Evolutionary conservation across 2,797 vertebrate genomes (phyloP).

Genomic region (Bufotes viridis): DNA sequence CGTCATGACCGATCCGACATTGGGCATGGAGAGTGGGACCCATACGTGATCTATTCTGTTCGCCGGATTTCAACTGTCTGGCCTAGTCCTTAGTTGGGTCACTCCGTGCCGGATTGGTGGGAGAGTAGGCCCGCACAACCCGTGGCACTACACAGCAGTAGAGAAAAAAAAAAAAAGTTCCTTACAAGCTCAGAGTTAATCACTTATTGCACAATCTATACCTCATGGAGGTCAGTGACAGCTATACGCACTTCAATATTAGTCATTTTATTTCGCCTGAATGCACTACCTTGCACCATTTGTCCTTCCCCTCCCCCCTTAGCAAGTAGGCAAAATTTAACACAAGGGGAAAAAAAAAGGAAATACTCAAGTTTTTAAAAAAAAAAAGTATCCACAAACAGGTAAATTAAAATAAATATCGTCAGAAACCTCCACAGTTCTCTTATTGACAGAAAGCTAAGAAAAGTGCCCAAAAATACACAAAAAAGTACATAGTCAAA

Average conservation of each 20-base stretch:
- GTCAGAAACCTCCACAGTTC: slow-evolving; percentile 67
- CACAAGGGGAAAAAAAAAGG: slow-evolving; percentile 65
- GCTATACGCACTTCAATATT: slow-evolving; percentile 29
- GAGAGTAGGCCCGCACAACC: too few relatives aligned
- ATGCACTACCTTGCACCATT: slow-evolving; percentile 23
- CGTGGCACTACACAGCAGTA: slow-evolving; percentile 78
- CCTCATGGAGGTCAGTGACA: slow-evolving; percentile 85
- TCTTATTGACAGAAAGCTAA: slow-evolving; percentile 67
- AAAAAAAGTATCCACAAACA: slow-evolving; percentile 69
- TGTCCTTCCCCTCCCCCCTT: background rate
- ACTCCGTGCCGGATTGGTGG: too few relatives aligned
- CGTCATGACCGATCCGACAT: too few relatives aligned
- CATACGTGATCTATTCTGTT: too few relatives aligned
- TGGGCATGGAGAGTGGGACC: too few relatives aligned
- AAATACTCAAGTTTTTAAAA: slow-evolving; percentile 78
- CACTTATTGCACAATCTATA: slow-evolving; percentile 87
- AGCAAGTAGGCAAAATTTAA: slow-evolving; percentile 68
- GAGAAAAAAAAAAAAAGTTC: slow-evolving; percentile 69
- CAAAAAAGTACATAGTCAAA: slow-evolving; percentile 54
- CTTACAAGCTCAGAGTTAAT: slow-evolving; percentile 83
- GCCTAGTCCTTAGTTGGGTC: too few relatives aligned
- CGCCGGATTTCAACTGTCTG: too few relatives aligned
- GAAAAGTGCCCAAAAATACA: slow-evolving; percentile 71
- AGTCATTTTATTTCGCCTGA: slow-evolving; percentile 15
- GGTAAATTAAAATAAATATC: slow-evolving; percentile 78